Conservation (phyloP, 2,113 vertebrate genomes). For the Corythoichthys intestinalis region DNA sequence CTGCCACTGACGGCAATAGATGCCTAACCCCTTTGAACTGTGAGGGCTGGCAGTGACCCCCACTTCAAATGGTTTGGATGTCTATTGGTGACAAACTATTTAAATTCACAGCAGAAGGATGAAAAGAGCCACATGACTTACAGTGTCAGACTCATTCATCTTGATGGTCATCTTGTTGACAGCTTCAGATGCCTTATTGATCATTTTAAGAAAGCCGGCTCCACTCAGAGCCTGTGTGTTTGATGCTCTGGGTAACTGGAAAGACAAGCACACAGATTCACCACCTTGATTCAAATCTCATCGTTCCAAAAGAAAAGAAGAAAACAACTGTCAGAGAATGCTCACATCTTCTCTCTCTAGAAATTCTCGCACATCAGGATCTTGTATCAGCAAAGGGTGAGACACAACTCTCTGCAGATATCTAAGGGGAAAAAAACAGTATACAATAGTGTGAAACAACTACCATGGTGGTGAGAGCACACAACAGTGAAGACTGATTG, state of each 20-base stretch:
- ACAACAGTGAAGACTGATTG: background rate
- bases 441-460: background rate
- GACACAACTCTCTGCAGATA: constrained; percentile 88
- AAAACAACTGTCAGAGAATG: background rate
- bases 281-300: background rate
- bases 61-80: too few species aligned
- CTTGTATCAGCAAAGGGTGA: constrained; percentile 88
- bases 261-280: constrained; percentile 21
- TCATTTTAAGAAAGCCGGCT: constrained; percentile 94
- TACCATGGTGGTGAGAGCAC: background rate
- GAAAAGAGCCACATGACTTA: constrained; percentile 63
- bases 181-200: constrained; percentile 90
- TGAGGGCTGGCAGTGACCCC: too few species aligned
- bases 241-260: constrained; percentile 86
- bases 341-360: constrained; percentile 91
- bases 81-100: too few species aligned
- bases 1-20: too few species aligned
- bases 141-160: constrained; percentile 93
- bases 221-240: constrained; percentile 89
- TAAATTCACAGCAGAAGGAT: too few species aligned
- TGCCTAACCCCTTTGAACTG: too few species aligned
- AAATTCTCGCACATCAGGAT: constrained; percentile 92
- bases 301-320: background rate
- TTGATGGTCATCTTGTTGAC: constrained; percentile 99
- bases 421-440: constrained; percentile 58